Evolutionary conservation across 2,797 vertebrate species (phyloP), one percentile per base, ranked within the genome.

Genomic region (Vespertilio murinus): DNA sequence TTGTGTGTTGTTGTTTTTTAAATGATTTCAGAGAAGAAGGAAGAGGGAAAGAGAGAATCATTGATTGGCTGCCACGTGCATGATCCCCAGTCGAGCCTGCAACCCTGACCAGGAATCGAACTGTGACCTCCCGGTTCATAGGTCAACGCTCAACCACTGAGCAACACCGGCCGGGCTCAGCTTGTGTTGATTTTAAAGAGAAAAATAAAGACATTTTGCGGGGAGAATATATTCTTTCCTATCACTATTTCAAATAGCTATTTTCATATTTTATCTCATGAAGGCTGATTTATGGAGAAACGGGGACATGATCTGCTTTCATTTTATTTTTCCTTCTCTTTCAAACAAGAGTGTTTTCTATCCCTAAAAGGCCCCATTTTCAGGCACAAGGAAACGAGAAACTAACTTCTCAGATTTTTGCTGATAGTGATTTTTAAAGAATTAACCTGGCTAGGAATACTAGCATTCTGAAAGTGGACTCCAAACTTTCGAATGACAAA

Each of bases 241-340:
- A 56, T 73, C 54, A 86, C 11, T 81, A 52, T 47, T 79, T 75
- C 40, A 70, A 54, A 77, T 42, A 38, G 25, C 61, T 90, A 78
- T 61, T 89, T 64, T 85, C 77, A 42, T 38, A 84, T 80, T 91
- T 89, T 33, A 33, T 67, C 86, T 54, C 73, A 67, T 3, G 14
- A 74, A 52, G 33, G 5, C 49, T 75, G 70, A 28, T 28, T 64
- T 70, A 45, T 45, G 73, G 18, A 47, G n/a, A 88, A 71, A 17
- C 7, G 42, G 49, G 56, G 38, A 77, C 30, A 61, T 4, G 2
- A 59, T 38, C 78, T 7, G 30, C 80, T 75, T 88, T 93, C 8
- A 75, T 70, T 92, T 81, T 91, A 61, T 47, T 90, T 85, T 87
- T n/a, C 30, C 42, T 35, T 80, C 18, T 81, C 56, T 90, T 84